Evolutionary conservation across 2,888 invertebrate genomes (phyloP).

Genomic region (Tipula vernalis): DNA sequence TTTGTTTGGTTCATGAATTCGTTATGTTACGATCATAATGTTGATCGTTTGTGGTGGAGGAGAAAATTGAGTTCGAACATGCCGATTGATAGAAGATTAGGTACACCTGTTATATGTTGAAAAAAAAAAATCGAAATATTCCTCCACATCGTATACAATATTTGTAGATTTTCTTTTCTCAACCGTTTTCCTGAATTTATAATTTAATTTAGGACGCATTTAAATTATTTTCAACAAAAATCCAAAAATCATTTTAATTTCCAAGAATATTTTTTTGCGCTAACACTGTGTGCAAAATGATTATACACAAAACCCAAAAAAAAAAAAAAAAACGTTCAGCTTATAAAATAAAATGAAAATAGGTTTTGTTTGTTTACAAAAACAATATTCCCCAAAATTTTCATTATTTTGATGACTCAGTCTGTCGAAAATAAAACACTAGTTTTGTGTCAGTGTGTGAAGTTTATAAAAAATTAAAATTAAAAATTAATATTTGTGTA

Average conservation of each 20-base stretch:
- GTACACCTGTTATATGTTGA: not conserved
- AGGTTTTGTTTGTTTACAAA: not conserved
- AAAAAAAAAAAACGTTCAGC: too few relatives aligned
- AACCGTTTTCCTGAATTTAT: not conserved
- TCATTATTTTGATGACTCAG: not conserved
- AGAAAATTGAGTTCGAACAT: not conserved
- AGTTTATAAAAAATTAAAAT: too few relatives aligned
- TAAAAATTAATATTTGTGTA: not conserved
- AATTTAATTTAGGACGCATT: not conserved
- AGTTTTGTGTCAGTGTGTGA: too few relatives aligned
- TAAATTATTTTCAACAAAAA: not conserved
- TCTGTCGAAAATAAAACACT: not conserved
- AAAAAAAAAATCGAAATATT: not conserved
- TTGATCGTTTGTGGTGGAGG: not conserved
- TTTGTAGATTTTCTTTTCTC: not conserved
- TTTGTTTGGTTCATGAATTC: not conserved
- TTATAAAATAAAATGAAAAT: not conserved
- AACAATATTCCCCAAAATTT: not conserved
- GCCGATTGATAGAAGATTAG: not conserved
- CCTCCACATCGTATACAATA: not conserved
- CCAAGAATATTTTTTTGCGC: not conserved
- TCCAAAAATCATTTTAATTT: not conserved
- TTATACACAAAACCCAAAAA: not conserved
- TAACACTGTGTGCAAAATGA: not conserved
- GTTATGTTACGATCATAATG: not conserved